A percentile compares a stretch with the other conserved stretches of the same genome.
These are phyloP conservation scores for Dendrophyllia cribrosa DNA, from an alignment of 64 coral and sea anemone species.

Conservation along the genomic window DNA sequence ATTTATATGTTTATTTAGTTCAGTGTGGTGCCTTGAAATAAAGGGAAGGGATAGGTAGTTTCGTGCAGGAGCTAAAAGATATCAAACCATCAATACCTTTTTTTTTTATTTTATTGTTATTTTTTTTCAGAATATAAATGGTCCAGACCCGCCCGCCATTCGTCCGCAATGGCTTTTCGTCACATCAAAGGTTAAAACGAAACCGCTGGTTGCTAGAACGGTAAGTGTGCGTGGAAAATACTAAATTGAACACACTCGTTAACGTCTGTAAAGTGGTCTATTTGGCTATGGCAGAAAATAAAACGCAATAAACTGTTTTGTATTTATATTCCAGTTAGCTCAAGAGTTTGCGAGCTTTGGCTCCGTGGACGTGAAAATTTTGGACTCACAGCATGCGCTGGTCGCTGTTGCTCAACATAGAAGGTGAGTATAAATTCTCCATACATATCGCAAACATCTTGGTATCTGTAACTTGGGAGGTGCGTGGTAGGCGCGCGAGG, in stretches of 20 bases:
- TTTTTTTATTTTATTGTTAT: background rate
- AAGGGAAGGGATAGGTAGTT: no score
- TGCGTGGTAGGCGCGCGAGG: no score
- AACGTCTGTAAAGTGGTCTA: no score
- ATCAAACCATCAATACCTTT: no score
- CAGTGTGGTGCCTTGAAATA: no score
- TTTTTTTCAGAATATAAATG: slow-evolving; percentile 71
- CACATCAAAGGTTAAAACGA: slow-evolving; percentile 29
- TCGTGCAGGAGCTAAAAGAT: no score
- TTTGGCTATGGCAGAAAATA: no score
- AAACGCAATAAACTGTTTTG: background rate
- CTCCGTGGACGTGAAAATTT: slow-evolving; percentile 87
- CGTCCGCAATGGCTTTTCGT: slow-evolving; percentile 90
- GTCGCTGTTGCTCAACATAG: slow-evolving; percentile 81
- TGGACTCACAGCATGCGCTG: slow-evolving; percentile 78
- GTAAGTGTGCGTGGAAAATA: background rate
- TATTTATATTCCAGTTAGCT: slow-evolving; percentile 56
- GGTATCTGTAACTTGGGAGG: no score
- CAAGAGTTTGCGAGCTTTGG: slow-evolving; percentile 86
- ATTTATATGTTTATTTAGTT: no score
- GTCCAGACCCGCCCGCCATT: slow-evolving; percentile 76
- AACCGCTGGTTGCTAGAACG: slow-evolving; percentile 26
- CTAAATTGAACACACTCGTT: no score
- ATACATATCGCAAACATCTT: background rate
- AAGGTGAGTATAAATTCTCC: slow-evolving; percentile 49